Conservation (phyloP, 2,113 vertebrate species). For the Sclerurus mexicanus region DNA sequence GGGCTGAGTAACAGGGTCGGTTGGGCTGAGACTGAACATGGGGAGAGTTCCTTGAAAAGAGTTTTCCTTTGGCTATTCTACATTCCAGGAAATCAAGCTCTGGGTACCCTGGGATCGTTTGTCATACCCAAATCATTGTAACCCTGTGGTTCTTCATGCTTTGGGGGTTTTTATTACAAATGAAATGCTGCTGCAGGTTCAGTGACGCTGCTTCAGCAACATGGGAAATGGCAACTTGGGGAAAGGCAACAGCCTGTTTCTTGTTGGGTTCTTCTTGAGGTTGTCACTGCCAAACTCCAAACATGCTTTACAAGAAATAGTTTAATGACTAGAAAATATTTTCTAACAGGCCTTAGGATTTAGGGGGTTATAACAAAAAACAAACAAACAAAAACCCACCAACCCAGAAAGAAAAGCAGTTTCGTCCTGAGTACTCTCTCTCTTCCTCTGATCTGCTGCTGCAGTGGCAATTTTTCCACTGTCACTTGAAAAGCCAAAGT, state of each 20-base stretch:
- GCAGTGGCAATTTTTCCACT: not conserved
- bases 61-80: not conserved
- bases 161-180: not conserved
- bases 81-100: not conserved
- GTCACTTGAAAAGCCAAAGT: not conserved
- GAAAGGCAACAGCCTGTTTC: not conserved
- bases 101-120: not conserved
- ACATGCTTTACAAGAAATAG: not conserved
- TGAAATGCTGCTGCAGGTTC: not conserved
- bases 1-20: not conserved
- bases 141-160: not conserved
- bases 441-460: not conserved
- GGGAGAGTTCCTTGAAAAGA: not conserved
- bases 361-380: not conserved
- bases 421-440: not conserved
- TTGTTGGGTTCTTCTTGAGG: not conserved
- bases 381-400: too few relatives aligned
- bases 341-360: not conserved
- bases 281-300: not conserved
- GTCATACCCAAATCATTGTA: not conserved
- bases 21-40: not conserved
- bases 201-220: not conserved
- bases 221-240: not conserved
- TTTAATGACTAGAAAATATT: not conserved
- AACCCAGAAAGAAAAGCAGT: not conserved